Evolutionary conservation across 2,888 invertebrate species (phyloP).

Genomic region (Tiphia femorata): DNA sequence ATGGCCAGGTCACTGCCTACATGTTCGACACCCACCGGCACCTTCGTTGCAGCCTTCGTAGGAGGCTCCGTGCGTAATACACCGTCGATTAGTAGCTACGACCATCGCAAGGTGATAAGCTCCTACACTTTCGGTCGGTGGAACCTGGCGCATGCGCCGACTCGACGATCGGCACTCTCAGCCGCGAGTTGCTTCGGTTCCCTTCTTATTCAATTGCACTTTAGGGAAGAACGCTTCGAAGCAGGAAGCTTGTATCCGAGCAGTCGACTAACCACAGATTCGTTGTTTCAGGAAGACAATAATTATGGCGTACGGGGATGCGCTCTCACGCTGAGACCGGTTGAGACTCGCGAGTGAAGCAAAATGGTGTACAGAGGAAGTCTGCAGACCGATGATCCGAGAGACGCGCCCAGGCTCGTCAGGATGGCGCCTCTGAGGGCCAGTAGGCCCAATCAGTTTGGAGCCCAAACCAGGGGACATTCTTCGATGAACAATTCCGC

Average conservation of each 20-base stretch:
- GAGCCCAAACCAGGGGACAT: slow-evolving; percentile 14
- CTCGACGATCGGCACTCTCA: slow-evolving; percentile 1
- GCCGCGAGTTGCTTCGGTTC: neutral
- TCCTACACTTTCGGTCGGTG: too few species aligned
- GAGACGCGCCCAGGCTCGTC: slow-evolving; percentile 58
- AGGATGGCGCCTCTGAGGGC: slow-evolving; percentile 57
- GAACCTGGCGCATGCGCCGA: too few species aligned
- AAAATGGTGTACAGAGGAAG: slow-evolving; percentile 62
- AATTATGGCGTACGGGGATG: slow-evolving; percentile 5
- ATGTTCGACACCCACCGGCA: slow-evolving; percentile 53
- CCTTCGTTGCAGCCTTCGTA: slow-evolving; percentile 29
- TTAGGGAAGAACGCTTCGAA: too few species aligned
- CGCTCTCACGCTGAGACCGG: neutral
- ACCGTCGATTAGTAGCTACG: slow-evolving; percentile 36
- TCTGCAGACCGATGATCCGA: slow-evolving; percentile 60
- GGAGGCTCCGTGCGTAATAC: slow-evolving; percentile 25
- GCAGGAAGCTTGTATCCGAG: too few species aligned
- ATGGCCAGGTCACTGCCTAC: slow-evolving; percentile 58
- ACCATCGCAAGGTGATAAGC: neutral
- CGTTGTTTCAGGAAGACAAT: slow-evolving; percentile 8
- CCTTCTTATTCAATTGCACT: too few species aligned
- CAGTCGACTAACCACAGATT: neutral
- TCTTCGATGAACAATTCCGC: slow-evolving; percentile 27
- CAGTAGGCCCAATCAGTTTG: slow-evolving; percentile 41
- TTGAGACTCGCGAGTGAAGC: neutral